A percentile compares a stretch with the other conserved stretches of the same genome.
Conservation (phyloP, 2,113 vertebrate species). For the Microtus oregoni region DNA sequence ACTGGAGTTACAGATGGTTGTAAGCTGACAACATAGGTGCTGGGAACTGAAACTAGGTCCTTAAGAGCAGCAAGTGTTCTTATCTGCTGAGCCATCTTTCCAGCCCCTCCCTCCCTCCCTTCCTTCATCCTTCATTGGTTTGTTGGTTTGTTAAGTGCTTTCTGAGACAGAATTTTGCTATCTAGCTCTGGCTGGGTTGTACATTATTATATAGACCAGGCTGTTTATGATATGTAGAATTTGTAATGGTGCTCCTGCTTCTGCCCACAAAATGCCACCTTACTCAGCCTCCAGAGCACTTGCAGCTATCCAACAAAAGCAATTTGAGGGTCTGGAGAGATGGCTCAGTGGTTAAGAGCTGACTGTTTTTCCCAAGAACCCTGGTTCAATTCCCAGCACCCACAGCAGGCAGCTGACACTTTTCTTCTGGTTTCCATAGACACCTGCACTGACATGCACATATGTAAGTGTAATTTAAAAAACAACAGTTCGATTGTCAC, state of each 20-base stretch:
- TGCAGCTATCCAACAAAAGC: not conserved
- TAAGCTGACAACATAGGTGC: not conserved
- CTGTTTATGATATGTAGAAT: not conserved
- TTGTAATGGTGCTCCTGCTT: not conserved
- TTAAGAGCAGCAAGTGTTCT: not conserved
- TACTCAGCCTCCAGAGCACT: not conserved
- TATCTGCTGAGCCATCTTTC: not conserved
- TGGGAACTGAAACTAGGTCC: too few species aligned
- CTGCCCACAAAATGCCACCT: not conserved
- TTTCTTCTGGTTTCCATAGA: not conserved
- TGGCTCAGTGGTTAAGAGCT: not conserved
- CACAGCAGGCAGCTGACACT: not conserved
- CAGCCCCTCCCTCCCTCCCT: too few species aligned
- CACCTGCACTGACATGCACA: not conserved
- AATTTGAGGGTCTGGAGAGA: not conserved
- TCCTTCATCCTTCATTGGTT: not conserved
- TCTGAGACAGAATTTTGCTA: not conserved
- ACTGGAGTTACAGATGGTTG: not conserved
- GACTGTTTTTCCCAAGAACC: not conserved
- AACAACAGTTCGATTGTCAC: not conserved
- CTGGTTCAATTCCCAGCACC: not conserved
- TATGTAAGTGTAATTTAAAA: not conserved
- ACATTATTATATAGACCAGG: not conserved
- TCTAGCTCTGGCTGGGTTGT: not conserved
- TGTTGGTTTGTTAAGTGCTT: not conserved